These are phyloP conservation scores for Henricia sp. DNA, from an alignment of 53 echinoderm and acorn worm species.

Conservation along the genomic window DNA sequence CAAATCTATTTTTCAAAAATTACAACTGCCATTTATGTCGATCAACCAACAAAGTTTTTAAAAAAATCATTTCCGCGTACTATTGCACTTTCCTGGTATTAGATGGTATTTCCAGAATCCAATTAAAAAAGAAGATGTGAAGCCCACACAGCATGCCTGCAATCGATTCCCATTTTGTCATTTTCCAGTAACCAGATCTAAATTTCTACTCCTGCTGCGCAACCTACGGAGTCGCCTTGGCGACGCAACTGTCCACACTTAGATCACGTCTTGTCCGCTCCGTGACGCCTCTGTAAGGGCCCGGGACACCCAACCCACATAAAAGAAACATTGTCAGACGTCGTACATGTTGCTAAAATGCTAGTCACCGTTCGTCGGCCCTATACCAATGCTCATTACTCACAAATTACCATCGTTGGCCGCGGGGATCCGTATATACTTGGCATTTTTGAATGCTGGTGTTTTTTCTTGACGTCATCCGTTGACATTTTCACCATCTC, in stretches of 20 bases:
- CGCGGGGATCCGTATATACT: slow-evolving; percentile 5
- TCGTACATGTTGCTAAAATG: background rate
- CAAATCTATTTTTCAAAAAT: no score
- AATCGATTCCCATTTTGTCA: slow-evolving; percentile 24
- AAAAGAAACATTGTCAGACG: slow-evolving; percentile 51
- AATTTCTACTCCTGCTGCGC: slow-evolving; percentile 22
- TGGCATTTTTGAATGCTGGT: slow-evolving; percentile 32
- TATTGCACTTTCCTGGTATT: slow-evolving; percentile 37
- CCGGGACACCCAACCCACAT: background rate
- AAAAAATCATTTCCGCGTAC: no score
- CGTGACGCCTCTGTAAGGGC: slow-evolving; percentile 16
- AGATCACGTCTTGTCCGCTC: slow-evolving; percentile 48
- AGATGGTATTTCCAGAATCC: slow-evolving; percentile 34
- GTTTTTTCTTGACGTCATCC: slow-evolving; percentile 22
- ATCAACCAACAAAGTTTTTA: no score
- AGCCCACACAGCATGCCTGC: slow-evolving; percentile 59
- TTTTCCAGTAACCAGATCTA: background rate
- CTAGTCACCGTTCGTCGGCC: slow-evolving; percentile 25
- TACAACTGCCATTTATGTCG: no score
- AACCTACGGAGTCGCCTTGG: slow-evolving; percentile 23
- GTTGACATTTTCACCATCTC: slow-evolving; percentile 38
- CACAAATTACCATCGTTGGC: slow-evolving; percentile 11
- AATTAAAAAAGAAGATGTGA: slow-evolving; percentile 49
- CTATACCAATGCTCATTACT: slow-evolving; percentile 14
- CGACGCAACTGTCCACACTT: slow-evolving; percentile 51